Evolutionary conservation across 2,113 vertebrate genomes (phyloP).

Genomic region (Heterochromis multidens): DNA sequence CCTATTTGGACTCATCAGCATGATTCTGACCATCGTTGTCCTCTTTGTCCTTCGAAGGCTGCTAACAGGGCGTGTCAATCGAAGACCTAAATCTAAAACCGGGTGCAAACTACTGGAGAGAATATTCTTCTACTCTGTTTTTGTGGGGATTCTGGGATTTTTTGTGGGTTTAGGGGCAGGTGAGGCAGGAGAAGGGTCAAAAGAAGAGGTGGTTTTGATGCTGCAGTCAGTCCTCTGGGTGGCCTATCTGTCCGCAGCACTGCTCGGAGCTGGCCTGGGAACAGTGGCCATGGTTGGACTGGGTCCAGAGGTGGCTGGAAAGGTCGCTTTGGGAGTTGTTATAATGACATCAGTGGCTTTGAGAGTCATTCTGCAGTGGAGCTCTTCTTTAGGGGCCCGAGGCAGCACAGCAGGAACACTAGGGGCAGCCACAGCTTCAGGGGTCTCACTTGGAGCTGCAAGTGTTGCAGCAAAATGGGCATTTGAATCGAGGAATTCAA

Average conservation of each 20-base stretch:
- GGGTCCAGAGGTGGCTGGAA: constrained; percentile 26
- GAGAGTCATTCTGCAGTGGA: constrained; percentile 23
- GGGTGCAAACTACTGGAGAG: constrained; percentile 37
- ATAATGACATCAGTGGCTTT: constrained; percentile 27
- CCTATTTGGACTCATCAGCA: constrained; percentile 20
- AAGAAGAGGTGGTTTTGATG: constrained; percentile 39
- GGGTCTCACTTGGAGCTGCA: constrained; percentile 47
- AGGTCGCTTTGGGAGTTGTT: constrained; percentile 26
- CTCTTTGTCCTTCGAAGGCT: constrained; percentile 31
- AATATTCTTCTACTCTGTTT: constrained; percentile 56
- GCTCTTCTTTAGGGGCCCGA: neutral
- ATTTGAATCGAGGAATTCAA: constrained; percentile 6
- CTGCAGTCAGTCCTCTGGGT: constrained; percentile 62
- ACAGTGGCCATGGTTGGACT: constrained; percentile 49
- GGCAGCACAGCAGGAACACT: constrained; percentile 28
- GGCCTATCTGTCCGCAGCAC: constrained; percentile 41
- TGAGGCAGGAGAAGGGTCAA: neutral
- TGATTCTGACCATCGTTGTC: constrained; percentile 18
- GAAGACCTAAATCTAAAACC: neutral
- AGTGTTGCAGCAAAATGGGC: constrained; percentile 36
- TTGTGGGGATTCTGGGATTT: constrained; percentile 53
- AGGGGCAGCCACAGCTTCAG: constrained; percentile 48
- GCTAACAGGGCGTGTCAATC: neutral
- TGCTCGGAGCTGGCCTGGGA: constrained; percentile 60
- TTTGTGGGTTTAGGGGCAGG: constrained; percentile 36